Conservation (phyloP, 2,888 invertebrate species). For the Fissipunctia ypsillon region DNA sequence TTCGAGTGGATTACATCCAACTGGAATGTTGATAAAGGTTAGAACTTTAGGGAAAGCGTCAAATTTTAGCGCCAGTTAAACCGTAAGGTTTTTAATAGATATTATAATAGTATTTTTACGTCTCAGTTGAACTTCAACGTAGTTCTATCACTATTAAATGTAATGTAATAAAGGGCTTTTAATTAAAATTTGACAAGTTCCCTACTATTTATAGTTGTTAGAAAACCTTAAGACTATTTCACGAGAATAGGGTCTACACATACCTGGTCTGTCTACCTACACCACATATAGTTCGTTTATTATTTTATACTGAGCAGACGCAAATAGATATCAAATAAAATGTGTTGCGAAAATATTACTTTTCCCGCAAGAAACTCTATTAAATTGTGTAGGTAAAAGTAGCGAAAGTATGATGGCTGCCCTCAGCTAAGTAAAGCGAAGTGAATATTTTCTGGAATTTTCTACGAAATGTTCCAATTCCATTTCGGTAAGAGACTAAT, state of each 20-base stretch:
- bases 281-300: conserved; percentile 34
- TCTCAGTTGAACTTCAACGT: conserved; percentile 53
- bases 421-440: conserved; percentile 88
- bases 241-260: neutral
- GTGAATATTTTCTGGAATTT: conserved; percentile 89
- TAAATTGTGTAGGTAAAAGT: conserved; percentile 85
- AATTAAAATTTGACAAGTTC: neutral
- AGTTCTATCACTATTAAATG: conserved; percentile 41
- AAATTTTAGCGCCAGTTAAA: conserved; percentile 68
- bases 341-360: conserved; percentile 76
- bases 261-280: neutral
- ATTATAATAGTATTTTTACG: conserved; percentile 67
- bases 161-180: conserved; percentile 24
- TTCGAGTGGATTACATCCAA: conserved; percentile 69
- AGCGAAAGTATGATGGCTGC: conserved; percentile 88
- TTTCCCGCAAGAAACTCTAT: conserved; percentile 82
- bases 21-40: conserved; percentile 71
- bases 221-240: neutral
- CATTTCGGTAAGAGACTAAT: conserved; percentile 91
- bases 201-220: neutral
- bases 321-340: conserved; percentile 72
- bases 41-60: conserved; percentile 69
- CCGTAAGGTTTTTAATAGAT: conserved; percentile 71
- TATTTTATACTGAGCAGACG: conserved; percentile 62
- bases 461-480: conserved; percentile 90